A percentile compares a stretch with the other conserved stretches of the same genome.
Evolutionary conservation across 2,113 vertebrate species (phyloP).

Genomic region (Halichoeres trimaculatus): DNA sequence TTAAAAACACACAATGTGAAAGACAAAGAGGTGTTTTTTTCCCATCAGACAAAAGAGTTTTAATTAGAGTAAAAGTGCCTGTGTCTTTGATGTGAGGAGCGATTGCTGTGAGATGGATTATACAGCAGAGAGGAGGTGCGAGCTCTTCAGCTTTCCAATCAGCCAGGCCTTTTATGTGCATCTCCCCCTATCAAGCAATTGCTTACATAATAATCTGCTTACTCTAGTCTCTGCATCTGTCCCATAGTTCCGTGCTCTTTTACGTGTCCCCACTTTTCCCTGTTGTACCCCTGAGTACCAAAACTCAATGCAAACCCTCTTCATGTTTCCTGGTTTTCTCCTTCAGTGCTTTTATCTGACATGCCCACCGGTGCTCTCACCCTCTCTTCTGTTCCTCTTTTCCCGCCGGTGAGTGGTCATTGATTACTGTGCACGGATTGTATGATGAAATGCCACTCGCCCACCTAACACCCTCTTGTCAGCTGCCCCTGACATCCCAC

Average conservation of each 20-base stretch:
- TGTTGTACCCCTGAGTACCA: background rate
- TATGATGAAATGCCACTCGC: conserved; percentile 73
- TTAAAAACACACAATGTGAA: conserved; percentile 23
- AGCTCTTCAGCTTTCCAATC: conserved; percentile 58
- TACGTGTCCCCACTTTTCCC: background rate
- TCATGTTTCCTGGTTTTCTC: conserved; percentile 47
- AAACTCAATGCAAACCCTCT: conserved; percentile 25
- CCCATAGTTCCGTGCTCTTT: conserved; percentile 40
- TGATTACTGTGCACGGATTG: conserved; percentile 69
- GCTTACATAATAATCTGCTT: conserved; percentile 68
- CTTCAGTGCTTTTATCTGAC: conserved; percentile 66
- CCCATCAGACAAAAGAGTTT: conserved; percentile 27
- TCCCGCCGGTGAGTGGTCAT: conserved; percentile 65
- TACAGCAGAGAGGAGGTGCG: conserved; percentile 35
- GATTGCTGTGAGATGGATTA: conserved; percentile 32
- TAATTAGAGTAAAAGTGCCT: conserved; percentile 56
- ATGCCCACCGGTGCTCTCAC: conserved; percentile 55
- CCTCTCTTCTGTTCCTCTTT: conserved; percentile 44
- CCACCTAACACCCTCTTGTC: conserved; percentile 68
- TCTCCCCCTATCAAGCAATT: conserved; percentile 50
- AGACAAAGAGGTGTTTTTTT: conserved; percentile 25
- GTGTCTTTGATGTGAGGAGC: conserved; percentile 54
- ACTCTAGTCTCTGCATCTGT: conserved; percentile 53
- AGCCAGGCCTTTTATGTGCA: conserved; percentile 49
- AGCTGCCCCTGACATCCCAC: conserved; percentile 57